Conservation (phyloP, 53 echinoderm and acorn worm genomes). For the Luidia sarsii region DNA sequence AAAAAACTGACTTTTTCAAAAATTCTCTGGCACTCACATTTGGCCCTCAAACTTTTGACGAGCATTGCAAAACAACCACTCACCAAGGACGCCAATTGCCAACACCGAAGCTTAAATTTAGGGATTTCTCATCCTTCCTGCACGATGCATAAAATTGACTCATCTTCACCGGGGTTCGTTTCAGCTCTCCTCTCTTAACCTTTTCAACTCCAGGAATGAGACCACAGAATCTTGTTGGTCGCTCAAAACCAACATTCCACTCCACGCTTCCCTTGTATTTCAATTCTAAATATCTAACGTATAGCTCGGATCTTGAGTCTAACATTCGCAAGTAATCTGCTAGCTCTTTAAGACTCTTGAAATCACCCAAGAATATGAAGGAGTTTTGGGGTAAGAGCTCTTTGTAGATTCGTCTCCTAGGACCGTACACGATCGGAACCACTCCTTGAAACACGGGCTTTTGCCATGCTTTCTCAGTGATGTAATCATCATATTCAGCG, state of each 20-base stretch:
- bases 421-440: no score
- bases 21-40: no score
- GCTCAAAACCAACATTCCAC: not conserved
- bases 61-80: no score
- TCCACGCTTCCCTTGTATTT: not conserved
- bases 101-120: no score
- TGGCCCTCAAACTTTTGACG: no score
- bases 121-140: no score
- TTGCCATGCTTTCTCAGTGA: no score
- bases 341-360: not conserved
- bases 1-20: no score
- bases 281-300: not conserved
- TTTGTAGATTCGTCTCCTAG: no score
- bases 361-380: not conserved
- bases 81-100: no score
- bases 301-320: not conserved
- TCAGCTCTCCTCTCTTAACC: not conserved
- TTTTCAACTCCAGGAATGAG: not conserved
- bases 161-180: not conserved
- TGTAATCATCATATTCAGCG: slow-evolving; percentile 58
- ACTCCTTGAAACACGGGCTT: not conserved
- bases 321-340: not conserved
- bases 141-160: not conserved
- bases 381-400: not conserved
- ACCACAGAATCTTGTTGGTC: not conserved